Evolutionary conservation across 2,113 vertebrate genomes (phyloP).

Genomic region (Nibea albiflora): DNA sequence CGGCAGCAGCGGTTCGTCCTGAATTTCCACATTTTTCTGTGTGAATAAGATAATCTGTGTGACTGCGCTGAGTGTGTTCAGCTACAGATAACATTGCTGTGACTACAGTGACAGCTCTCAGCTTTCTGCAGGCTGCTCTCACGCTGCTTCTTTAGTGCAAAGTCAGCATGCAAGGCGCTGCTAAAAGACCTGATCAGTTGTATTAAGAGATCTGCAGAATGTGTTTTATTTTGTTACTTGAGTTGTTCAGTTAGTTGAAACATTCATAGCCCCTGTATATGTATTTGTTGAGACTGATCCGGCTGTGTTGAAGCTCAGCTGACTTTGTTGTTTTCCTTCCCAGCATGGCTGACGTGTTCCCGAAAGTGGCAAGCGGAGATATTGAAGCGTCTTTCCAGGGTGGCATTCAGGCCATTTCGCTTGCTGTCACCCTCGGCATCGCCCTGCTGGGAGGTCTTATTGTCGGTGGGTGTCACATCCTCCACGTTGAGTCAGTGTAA

Average conservation of each 20-base stretch:
- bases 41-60: not conserved
- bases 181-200: too few relatives aligned
- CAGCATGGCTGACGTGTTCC: constrained; percentile 88
- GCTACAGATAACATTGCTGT: not conserved
- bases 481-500: too few relatives aligned
- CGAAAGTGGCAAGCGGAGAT: constrained; percentile 40
- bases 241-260: not conserved
- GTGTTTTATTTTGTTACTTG: too few relatives aligned
- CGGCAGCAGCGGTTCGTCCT: not conserved
- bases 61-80: not conserved
- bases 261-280: not conserved
- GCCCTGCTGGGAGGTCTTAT: constrained; percentile 86
- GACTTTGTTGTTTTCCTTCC: not conserved
- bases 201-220: too few relatives aligned
- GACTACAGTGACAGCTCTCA: not conserved
- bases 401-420: constrained; percentile 81
- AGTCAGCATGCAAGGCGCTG: not conserved
- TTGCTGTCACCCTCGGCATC: constrained; percentile 87
- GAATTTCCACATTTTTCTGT: constrained; percentile 18
- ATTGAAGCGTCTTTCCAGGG: constrained; percentile 72
- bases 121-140: not conserved
- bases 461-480: constrained; percentile 83
- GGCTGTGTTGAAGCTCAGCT: too few relatives aligned
- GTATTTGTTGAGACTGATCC: not conserved
- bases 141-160: not conserved